Percentiles rank a stretch among this genome's conserved stretches.
These are phyloP conservation scores for Scolopax rusticola DNA, from an alignment of 2,797 vertebrate genomes.

Conservation along the genomic window DNA sequence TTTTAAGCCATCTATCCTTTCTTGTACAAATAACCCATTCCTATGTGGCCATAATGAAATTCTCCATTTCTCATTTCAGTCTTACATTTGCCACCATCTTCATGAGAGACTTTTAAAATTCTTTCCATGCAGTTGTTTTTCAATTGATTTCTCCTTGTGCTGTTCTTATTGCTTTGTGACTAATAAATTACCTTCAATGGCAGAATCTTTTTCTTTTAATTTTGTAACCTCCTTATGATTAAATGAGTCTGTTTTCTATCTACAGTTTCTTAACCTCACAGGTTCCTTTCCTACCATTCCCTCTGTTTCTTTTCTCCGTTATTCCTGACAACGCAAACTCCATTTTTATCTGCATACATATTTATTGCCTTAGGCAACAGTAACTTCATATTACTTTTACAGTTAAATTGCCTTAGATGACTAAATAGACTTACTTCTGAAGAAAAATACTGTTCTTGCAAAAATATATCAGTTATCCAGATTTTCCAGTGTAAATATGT, in stretches of 20 bases:
- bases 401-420: background rate
- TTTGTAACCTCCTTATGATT: background rate
- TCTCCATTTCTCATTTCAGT: background rate
- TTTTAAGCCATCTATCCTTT: constrained; percentile 35
- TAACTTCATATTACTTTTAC: background rate
- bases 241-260: background rate
- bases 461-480: background rate
- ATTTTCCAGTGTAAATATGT: background rate
- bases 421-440: background rate
- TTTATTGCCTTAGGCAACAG: background rate
- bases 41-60: background rate
- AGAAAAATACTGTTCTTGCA: background rate
- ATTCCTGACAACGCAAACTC: background rate
- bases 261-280: background rate
- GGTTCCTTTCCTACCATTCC: background rate
- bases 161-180: background rate
- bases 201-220: background rate
- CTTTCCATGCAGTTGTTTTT: background rate
- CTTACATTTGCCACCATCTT: background rate
- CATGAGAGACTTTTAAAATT: background rate
- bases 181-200: background rate
- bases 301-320: background rate
- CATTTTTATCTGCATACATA: background rate
- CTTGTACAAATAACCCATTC: background rate
- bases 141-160: background rate